Evolutionary conservation across 2,888 invertebrate species (phyloP), one percentile per base, ranked within the genome.

Genomic region (Drosophila putrida): DNA sequence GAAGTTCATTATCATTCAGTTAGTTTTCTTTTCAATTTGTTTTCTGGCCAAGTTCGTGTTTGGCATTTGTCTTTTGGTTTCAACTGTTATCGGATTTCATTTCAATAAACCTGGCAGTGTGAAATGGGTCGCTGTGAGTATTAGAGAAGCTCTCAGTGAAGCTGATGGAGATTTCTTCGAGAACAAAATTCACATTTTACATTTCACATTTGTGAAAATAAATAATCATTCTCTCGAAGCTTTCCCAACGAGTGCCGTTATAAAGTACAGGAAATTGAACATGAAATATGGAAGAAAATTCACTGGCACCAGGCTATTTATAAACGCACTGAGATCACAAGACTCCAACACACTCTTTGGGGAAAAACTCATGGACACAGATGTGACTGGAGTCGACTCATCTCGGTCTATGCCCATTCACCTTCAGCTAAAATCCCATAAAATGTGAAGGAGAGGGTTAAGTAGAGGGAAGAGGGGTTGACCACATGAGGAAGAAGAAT

Each of bases 1-100:
- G 71, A 74, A 83, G 70, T 80, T 78, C 71, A 88, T 74, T 88
- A 75, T 78, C 78, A 80, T 72, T 74, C 65, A 65, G 51, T 59
- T 65, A 72, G 15, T 31, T 28, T 35, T 20, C 20, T 71, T 68
- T 82, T 85, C 86, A 85, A 85, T 82, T 85, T 80, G 73, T 63
- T 53, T 53, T 43, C n/a, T 61, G 43, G 61, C 57, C 65, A 71
- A 66, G 46, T 73, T 82, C 78, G 79, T 81, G 82, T 62, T 58
- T 47, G 75, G 59, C 75, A 71, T 71, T 69, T 66, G 65, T 71
- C 60, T 67, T 67, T 44, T 39, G 25, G 25, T 20, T 25, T 61
- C 46, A 28, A 54, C 43, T 55, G n/a, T 55, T 79, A 70, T 88
- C 76, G 63, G 78, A 80, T 80, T 78, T 62, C 31, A 73, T 68